Base-by-base conservation (phyloP, 2,113 vertebrate species). In the Leptosomus discolor region DNA sequence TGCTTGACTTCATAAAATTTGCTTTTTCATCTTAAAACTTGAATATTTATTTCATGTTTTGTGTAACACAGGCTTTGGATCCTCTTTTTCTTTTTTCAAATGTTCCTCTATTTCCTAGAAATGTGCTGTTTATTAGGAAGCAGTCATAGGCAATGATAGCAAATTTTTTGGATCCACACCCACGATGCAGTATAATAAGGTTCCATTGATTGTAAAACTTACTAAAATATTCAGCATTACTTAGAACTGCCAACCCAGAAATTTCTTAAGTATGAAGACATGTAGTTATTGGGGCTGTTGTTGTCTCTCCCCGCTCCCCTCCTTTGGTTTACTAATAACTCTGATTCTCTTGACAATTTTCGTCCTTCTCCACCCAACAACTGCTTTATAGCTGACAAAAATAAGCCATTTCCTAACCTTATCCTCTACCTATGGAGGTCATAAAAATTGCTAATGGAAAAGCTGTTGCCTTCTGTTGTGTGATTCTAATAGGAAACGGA, bases 361-460 rank as follows among this genome's bases (percentile, higher is more conserved):
- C 94, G 92, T 98, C 94, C 77, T 97, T 91, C 67, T 78, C 69
- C 90, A 95, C 92, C 91, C 71, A 94, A 88, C 96, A 95, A 92
- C 91, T 86, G 81, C 96, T 97, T 98, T 98, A 97, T 56, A 98
- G 96, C 88, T 97, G 91, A 88, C 93, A 94, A 97, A 97, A 97
- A 98, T 98, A 98, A 98, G 93, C 92, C 79, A 94, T 97, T 98
- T 98, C 97, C 98, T 98, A 97, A 93, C 95, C 83, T 98, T 97
- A 97, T 93, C 84, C 95, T 95, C 83, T 94, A 76, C 88, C 93
- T 94, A 75, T 16, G 15, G 96, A 98, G 97, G 97, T 98, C 85
- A 91, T 98, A 98, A 98, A 98, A 98, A 98, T 97, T 98, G 98
- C 97, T 98, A 98, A 98, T 98, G 97, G 80, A 92, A 95, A 98